These are phyloP conservation scores for Coccyzus lansbergi DNA, from an alignment of 2,797 vertebrate genomes.

Conservation along the genomic window DNA sequence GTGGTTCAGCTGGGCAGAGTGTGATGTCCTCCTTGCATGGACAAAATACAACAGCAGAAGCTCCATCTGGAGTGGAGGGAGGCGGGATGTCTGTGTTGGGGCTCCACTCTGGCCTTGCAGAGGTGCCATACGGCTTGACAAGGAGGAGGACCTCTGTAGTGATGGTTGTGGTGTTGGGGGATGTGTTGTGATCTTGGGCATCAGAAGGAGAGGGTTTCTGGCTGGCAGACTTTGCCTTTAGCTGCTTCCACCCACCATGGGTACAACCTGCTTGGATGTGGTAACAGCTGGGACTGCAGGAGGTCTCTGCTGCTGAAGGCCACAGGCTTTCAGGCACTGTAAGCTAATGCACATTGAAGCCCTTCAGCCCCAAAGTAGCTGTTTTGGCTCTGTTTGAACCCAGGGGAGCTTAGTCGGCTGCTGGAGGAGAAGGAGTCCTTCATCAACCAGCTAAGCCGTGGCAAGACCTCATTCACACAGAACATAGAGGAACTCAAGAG, in stretches of 20 bases:
- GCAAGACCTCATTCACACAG: conserved; percentile 87
- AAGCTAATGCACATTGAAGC: neutral
- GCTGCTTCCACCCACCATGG: neutral
- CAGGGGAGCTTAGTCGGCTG: conserved; percentile 88
- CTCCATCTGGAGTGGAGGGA: neutral
- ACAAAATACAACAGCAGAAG: neutral
- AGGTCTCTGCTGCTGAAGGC: neutral
- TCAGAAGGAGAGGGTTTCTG: neutral
- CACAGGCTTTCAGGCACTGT: neutral
- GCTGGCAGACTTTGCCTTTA: neutral
- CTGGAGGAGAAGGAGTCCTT: conserved; percentile 89
- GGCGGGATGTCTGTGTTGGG: too few species aligned
- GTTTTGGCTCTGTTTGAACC: neutral
- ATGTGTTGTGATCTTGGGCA: too few species aligned
- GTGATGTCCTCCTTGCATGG: neutral
- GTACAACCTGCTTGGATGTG: neutral
- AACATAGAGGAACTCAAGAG: conserved; percentile 90
- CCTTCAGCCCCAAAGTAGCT: neutral
- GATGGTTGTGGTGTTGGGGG: neutral
- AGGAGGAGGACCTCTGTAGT: neutral
- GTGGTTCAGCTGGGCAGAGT: neutral
- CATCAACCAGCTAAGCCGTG: conserved; percentile 89
- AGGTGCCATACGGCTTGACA: neutral
- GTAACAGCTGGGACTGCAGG: neutral
- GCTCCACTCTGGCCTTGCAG: neutral